Base-by-base conservation (phyloP, 2,113 vertebrate genomes). In the Gobiocypris rarus region DNA sequence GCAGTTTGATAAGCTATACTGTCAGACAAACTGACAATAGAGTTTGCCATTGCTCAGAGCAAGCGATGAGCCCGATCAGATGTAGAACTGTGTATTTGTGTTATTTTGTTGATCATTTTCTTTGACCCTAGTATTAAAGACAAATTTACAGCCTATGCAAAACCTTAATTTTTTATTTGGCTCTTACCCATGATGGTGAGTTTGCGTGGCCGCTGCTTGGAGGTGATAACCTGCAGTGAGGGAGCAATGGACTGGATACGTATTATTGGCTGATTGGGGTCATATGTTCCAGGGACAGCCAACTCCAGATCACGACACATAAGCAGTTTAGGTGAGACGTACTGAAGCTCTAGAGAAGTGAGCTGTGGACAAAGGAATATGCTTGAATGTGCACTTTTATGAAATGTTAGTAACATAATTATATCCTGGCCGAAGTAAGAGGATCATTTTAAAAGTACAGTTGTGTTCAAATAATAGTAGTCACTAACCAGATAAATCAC, bases 181-280 rank as follows among this genome's bases (percentile, higher is more conserved):
- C 58, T 84, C 96, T 96, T 93, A 99, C 98, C 98, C 98, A 99
- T 99, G 79, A 99, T 93, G 0, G 98, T 99, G 88, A 99, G 58
- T 86, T 99, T 99, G 89, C 98, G 96, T 70, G 97, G 98, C 75
- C 97, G 91, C 94, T 99, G 98, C 89, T 99, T 99, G 90, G 98
- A 99, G 26, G 98, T 99, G 95, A 99, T 99, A 92, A 99, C 98
- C 91, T 99, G 98, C 89, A 99, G 92, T 0, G 98, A 99, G 0
- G 98, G 94, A 0, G 98, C 97, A 0, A 99, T 99, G 87, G 97
- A 99, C 92, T 99, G 97, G 75, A 99, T 99, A 82, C 97, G 96
- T 78, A 99, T 98, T 93, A 99, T 96, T 1, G 95, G 95, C 93
- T 98, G 97, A 93, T 99, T 99, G 92, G 98, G 98, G 89, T 99